Percentiles rank a stretch among this genome's conserved stretches.
Evolutionary conservation across 2,113 vertebrate species (phyloP).

Genomic region (Cavia aperea): DNA sequence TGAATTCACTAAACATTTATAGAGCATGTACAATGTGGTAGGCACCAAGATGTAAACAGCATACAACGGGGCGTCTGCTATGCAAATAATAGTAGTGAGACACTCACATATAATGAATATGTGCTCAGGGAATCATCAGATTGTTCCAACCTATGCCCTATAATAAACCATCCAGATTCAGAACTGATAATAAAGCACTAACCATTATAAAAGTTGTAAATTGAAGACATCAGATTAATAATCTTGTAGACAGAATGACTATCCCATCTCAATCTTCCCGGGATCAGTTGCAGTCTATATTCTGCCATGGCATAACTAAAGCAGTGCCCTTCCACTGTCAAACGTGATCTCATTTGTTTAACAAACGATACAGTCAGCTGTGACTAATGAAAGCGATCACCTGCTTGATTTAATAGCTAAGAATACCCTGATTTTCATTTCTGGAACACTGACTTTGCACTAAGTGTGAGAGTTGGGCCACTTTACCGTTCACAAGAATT

Average conservation of each 20-base stretch:
- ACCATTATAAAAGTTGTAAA: not conserved
- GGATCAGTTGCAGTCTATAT: not conserved
- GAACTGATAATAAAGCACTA: not conserved
- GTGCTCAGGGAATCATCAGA: not conserved
- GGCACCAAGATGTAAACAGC: not conserved
- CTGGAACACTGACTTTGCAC: not conserved
- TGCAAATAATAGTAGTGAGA: not conserved
- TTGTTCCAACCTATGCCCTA: not conserved
- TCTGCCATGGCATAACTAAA: not conserved
- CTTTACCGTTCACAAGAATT: not conserved
- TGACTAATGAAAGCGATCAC: not conserved
- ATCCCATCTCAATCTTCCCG: not conserved
- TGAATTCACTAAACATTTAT: slow-evolving; percentile 50
- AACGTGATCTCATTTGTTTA: not conserved
- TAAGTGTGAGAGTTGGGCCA: not conserved
- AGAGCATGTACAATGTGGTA: not conserved
- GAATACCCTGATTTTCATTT: slow-evolving; percentile 7
- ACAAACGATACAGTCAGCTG: not conserved
- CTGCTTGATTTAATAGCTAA: not conserved
- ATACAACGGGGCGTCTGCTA: not conserved
- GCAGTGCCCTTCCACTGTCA: not conserved
- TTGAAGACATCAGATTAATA: not conserved
- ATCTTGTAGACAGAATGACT: not conserved
- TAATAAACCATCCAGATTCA: not conserved
- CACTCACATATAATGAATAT: too few species aligned